Conservation (phyloP, 23 tunicate genomes). For the Trididemnum nubilum region DNA sequence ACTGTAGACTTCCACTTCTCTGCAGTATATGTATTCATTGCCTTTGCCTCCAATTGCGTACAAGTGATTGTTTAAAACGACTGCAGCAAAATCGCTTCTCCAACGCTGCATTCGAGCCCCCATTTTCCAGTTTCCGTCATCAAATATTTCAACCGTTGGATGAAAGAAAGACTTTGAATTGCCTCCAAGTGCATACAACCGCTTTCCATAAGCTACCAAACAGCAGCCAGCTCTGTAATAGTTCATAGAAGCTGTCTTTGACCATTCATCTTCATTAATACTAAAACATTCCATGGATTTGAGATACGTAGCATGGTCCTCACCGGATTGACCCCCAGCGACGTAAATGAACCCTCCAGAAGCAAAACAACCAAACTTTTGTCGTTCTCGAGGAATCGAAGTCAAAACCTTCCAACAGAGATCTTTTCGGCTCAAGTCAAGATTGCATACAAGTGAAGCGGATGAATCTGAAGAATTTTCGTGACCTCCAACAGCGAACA, state of each 20-base stretch:
- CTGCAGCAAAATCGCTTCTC: background rate
- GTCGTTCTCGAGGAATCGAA: background rate
- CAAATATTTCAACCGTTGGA: background rate
- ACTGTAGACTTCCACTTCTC: background rate
- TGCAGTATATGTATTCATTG: background rate
- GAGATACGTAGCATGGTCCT: too few relatives aligned
- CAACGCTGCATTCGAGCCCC: background rate
- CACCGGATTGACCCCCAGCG: too few relatives aligned
- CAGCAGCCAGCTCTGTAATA: slow-evolving; percentile 4
- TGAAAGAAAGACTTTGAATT: too few relatives aligned
- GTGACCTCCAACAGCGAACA: too few relatives aligned
- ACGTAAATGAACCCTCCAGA: too few relatives aligned
- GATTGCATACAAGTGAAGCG: background rate
- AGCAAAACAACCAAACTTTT: slow-evolving; percentile 5
- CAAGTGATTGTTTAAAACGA: background rate
- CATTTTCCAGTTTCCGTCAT: background rate
- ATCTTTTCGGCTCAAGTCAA: background rate
- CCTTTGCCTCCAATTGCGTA: background rate
- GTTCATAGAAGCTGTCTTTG: background rate
- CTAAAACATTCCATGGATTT: slow-evolving; percentile 8
- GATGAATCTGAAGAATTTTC: background rate
- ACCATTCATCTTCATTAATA: background rate
- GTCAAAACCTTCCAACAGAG: background rate
- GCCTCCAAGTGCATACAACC: slow-evolving; percentile 17
- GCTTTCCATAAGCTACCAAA: background rate